Base-by-base conservation (phyloP, 2,797 vertebrate genomes). In the Pogoniulus pusillus region DNA sequence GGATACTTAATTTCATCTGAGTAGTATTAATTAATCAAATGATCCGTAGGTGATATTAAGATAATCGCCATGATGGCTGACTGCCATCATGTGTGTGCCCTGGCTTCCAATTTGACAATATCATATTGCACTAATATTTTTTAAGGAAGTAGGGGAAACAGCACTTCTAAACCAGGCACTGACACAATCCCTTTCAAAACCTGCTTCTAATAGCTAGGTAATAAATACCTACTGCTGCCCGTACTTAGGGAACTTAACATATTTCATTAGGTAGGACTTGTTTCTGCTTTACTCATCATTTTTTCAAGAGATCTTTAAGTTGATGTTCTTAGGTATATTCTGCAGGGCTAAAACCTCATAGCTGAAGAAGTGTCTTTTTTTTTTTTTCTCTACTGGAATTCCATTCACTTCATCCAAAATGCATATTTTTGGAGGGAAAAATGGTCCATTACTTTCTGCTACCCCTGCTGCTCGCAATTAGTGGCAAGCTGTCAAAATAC, bases 11-110 rank as follows among this genome's bases (percentile, higher is more conserved):
- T 89, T 92, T 93, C 53, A 89, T 18, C 32, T 63, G 77, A 94
- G 63, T 87, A 64, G 60, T 89, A 89, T 83, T 94, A 83, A 96
- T 91, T 83, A 92, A 94, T 93, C 87, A 95, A 95, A 70, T 81
- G 60, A 78, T 91, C 82, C 66, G 80, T 45, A 34, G 82, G 53
- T 79, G 64, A 39, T 89, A 87, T 66, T 89, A 70, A 70, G 77
- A 79, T 92, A 93, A 94, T 89, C 71, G 45, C 35, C 19, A 18
- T 39, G 87, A 91, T 89, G 87, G 68, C 85, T 83, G 58, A 14
- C 79, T 96, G 79, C 82, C 87, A 92, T 55, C 27, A 6, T 27
- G 35, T 65, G 41, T 87, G 60, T 83, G 64, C 73, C 45, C 27
- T 30, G 54, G 47, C 66, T 43, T 57, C 78, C 72, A 66, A 58